These are phyloP conservation scores for Zingel zingel DNA, from an alignment of 2,113 vertebrate species.

Conservation along the genomic window DNA sequence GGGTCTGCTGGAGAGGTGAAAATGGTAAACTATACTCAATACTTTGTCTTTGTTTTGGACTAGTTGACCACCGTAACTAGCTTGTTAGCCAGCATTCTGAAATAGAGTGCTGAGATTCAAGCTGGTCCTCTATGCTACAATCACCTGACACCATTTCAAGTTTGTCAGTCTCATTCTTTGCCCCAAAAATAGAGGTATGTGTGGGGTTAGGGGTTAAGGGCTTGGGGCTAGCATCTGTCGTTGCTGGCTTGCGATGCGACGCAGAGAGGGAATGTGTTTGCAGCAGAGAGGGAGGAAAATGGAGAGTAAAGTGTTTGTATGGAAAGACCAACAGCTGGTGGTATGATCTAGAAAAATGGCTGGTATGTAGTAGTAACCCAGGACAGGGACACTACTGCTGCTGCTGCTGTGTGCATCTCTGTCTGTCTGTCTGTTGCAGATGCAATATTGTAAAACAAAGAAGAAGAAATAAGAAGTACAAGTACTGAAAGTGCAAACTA, in stretches of 20 bases:
- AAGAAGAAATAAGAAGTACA: no score
- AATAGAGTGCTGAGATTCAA: slow-evolving; percentile 15
- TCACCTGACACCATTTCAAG: slow-evolving; percentile 76
- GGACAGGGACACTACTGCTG: slow-evolving; percentile 59
- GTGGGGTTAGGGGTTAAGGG: slow-evolving; percentile 81
- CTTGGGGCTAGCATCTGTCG: slow-evolving; percentile 81
- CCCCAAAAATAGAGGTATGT: slow-evolving; percentile 80
- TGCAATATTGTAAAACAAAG: background rate
- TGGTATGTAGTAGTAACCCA: slow-evolving; percentile 85
- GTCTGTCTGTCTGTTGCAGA: background rate
- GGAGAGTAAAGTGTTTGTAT: slow-evolving; percentile 58
- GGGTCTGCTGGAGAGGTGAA: background rate
- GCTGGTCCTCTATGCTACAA: slow-evolving; percentile 30
- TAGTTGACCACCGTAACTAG: background rate
- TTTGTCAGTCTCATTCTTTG: slow-evolving; percentile 74
- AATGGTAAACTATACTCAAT: slow-evolving; percentile 12
- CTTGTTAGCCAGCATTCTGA: background rate
- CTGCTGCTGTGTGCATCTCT: slow-evolving; percentile 6
- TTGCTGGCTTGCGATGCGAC: slow-evolving; percentile 78
- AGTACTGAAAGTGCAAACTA: background rate
- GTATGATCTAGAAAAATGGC: slow-evolving; percentile 89
- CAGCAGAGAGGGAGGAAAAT: slow-evolving; percentile 50
- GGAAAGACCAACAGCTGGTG: slow-evolving; percentile 91
- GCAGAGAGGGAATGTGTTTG: slow-evolving; percentile 76
- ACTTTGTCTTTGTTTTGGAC: slow-evolving; percentile 12